A percentile compares a stretch with the other conserved stretches of the same genome.
Evolutionary conservation across 1,140 invertebrate genomes (phyloP).

Genomic region (Drosophila pectinifera): DNA sequence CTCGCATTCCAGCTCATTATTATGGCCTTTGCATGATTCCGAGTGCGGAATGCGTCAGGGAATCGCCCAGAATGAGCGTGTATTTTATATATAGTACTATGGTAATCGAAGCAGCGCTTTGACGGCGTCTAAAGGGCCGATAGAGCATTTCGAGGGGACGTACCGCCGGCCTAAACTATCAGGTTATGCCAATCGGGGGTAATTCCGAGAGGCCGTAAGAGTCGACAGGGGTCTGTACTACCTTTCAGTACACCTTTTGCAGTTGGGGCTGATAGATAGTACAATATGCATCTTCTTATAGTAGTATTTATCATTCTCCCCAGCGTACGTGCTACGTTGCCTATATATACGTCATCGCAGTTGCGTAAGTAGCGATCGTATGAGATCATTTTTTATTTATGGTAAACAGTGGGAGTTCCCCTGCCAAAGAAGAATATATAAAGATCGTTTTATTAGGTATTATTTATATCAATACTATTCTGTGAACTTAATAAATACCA

Average conservation of each 20-base stretch:
- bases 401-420: no score
- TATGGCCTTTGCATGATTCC: constrained; percentile 60
- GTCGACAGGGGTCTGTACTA: not conserved
- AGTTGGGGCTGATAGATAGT: constrained; percentile 2
- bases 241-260: constrained; percentile 1
- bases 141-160: constrained; percentile 1
- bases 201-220: not conserved
- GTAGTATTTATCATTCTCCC: not conserved
- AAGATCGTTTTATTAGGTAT: no score
- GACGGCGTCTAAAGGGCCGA: no score
- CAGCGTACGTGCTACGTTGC: no score
- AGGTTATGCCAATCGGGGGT: not conserved
- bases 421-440: no score
- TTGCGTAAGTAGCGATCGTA: not conserved
- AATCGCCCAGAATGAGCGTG: not conserved
- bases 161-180: not conserved
- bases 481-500: no score
- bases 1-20: constrained; percentile 63
- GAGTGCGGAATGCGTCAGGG: constrained; percentile 44
- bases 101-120: not conserved
- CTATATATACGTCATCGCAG: not conserved
- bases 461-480: no score
- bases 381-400: not conserved
- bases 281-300: not conserved
- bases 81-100: constrained; percentile 2